Base-by-base conservation (phyloP, 2,113 vertebrate species). In the Nesospiza acunhae region DNA sequence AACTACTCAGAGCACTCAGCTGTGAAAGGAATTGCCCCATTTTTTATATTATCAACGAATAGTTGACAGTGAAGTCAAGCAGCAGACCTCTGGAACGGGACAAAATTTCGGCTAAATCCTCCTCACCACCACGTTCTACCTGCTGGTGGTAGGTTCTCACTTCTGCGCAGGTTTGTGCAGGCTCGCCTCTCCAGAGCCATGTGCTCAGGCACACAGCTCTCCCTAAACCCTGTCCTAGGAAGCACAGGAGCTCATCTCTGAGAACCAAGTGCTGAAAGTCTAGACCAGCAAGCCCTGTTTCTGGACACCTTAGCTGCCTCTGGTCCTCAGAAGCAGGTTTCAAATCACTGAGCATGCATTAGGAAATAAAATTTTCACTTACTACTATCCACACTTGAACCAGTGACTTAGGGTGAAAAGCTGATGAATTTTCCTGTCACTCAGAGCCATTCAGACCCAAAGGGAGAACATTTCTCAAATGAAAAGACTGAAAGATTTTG, bases 121-220 rank as follows among this genome's bases (percentile, higher is more conserved):
- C 46, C 28, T 19, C 19, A 9, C 5, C 33, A 41, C 30, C 3
- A 62, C 2, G 2, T 28, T 28, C 47, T 24, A 6, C 7, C 20
- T 10, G 15, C 26, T 42, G 44, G 16, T 3, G 2, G 28, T 10
- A 39, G 14, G 12, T 33, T 79, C 22, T 63, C 60, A 11, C 19
- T 59, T 64, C 63, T 53, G 50, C 70, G n/a, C 4, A 3, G 21
- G 42, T 26, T 16, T 77, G 52, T 17, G 44, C 46, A 33, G 0
- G 0, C 28, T 60, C 7, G 0, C 33, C 3, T 44, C n/a, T 33
- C 49, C 58, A 87, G 75, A 53, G 46, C 12, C 24, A 8, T 0
- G 3, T 49, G 31, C 6, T 16, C 12, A 39, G 8, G 28, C 37
- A 58, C 10, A 6, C 56, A 8, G 2, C 26, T 41, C 8, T 56